Conservation (phyloP, 2,888 invertebrate genomes). For the Hemaris fuciformis region DNA sequence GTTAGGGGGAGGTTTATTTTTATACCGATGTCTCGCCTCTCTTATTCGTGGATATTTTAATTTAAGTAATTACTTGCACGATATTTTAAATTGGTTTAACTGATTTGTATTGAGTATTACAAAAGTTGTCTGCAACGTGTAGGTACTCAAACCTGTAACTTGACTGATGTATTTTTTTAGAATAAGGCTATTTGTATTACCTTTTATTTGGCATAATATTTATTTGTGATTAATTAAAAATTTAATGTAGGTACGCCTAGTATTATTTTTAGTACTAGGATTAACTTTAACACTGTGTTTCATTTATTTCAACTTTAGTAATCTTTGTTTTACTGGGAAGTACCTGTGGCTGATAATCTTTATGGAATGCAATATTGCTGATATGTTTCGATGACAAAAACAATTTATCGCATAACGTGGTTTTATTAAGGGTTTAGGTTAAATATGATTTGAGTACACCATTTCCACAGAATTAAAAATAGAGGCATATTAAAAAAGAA, state of each 20-base stretch:
- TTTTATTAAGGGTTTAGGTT: too few relatives aligned
- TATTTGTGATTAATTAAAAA: slow-evolving; percentile 9
- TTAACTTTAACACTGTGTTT: slow-evolving; percentile 4
- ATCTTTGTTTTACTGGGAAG: neutral
- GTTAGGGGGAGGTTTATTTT: too few relatives aligned
- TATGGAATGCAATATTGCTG: neutral
- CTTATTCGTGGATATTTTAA: too few relatives aligned
- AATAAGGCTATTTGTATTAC: neutral
- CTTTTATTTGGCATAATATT: neutral
- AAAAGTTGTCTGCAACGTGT: neutral
- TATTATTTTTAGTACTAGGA: slow-evolving; percentile 2
- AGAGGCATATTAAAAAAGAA: too few relatives aligned
- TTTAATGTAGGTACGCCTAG: neutral
- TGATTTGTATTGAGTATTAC: neutral
- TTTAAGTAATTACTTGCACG: too few relatives aligned
- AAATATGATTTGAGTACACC: too few relatives aligned
- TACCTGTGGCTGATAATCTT: neutral
- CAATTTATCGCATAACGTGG: neutral
- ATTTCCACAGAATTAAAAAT: too few relatives aligned
- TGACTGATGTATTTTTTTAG: slow-evolving; percentile 2
- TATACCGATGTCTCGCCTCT: too few relatives aligned
- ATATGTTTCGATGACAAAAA: neutral
- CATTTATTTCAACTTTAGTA: neutral
- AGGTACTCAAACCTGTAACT: too few relatives aligned
- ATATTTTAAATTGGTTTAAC: too few relatives aligned